Evolutionary conservation across 1,140 invertebrate genomes (phyloP), one percentile per base, ranked within the genome.

Genomic region (Penaeus chinensis): DNA sequence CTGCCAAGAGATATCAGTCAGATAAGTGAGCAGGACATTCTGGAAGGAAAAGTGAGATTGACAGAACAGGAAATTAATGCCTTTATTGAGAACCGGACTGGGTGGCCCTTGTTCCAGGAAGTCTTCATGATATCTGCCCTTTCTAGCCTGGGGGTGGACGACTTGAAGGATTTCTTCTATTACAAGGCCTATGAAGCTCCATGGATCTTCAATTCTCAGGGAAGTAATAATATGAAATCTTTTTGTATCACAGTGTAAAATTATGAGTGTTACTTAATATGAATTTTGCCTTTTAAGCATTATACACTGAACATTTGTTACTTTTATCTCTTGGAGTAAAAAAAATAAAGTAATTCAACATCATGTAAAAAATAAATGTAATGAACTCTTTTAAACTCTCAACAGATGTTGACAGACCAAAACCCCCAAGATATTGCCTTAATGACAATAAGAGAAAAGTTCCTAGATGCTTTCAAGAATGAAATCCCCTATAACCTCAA

Each of bases 81-180:
- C 79, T 90, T 89, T 37, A 78, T 91, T 16, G 85, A 90, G 71
- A 89, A 91, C 62, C 89, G 93, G 63, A 92, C 91, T 37, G 94
- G 95, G 8, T 97, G 96, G 95, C 94, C 95, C 71, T 91, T 95
- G 89, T 99, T 99, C 91, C 93, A 94, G 20, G 94, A 96, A 91
- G 95, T 99, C 32, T 99, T 99, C 91, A 95, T 98, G 93, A 93
- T 98, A 18, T 98, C 97, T 32, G 96, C 97, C 0, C 91, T 97
- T 61, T 94, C 94, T 78, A 94, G 95, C 74, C 94, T 95, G 92
- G 97, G 97, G n/a, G 91, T 97, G 62, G 92, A 94, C 37, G 94
- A 95, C 90, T 92, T 98, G 27, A 94, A 94, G 92, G 96, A 96
- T 93, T 92, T 90, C 90, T 74, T 76, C 20, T 32, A 90, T n/a